Evolutionary conservation across 2,888 invertebrate genomes (phyloP).

Genomic region (Linyphia triangularis): DNA sequence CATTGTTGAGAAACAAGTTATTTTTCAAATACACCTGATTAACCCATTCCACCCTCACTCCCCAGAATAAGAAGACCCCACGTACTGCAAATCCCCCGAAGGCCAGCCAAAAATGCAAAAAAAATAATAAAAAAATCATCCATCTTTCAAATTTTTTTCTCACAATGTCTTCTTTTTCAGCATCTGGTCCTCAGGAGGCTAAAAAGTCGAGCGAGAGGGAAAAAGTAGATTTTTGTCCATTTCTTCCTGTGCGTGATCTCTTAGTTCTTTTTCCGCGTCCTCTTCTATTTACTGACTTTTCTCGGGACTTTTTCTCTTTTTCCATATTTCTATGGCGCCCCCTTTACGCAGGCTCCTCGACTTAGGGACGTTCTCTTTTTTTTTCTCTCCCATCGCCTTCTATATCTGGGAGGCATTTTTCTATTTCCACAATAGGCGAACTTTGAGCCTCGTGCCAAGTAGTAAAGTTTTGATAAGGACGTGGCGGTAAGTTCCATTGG

Average conservation of each 20-base stretch:
- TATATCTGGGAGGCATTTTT: constrained; percentile 57
- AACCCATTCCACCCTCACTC: not conserved
- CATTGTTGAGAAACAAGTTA: too few species aligned
- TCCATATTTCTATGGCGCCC: constrained; percentile 22
- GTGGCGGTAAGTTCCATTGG: not conserved
- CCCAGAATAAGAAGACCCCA: constrained; percentile 31
- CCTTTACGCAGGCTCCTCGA: constrained; percentile 17
- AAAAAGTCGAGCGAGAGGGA: constrained; percentile 13
- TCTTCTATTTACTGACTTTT: constrained; percentile 21
- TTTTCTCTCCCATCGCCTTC: not conserved
- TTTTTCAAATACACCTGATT: too few species aligned
- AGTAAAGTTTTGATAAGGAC: constrained; percentile 63
- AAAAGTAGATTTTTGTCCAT: constrained; percentile 43
- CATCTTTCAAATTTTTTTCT: constrained; percentile 43
- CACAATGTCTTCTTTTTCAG: constrained; percentile 24
- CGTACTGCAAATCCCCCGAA: constrained; percentile 17
- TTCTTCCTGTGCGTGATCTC: constrained; percentile 30
- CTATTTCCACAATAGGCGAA: constrained; percentile 31
- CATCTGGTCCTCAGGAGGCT: constrained; percentile 34
- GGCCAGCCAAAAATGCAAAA: not conserved
- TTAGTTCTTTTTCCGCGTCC: constrained; percentile 8
- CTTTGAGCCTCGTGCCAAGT: constrained; percentile 16
- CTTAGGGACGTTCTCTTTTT: constrained; percentile 16
- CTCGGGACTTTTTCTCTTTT: not conserved
- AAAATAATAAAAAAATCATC: constrained; percentile 7